These are phyloP conservation scores for Pteruthius melanotis DNA, from an alignment of 2,113 vertebrate genomes.

Conservation along the genomic window DNA sequence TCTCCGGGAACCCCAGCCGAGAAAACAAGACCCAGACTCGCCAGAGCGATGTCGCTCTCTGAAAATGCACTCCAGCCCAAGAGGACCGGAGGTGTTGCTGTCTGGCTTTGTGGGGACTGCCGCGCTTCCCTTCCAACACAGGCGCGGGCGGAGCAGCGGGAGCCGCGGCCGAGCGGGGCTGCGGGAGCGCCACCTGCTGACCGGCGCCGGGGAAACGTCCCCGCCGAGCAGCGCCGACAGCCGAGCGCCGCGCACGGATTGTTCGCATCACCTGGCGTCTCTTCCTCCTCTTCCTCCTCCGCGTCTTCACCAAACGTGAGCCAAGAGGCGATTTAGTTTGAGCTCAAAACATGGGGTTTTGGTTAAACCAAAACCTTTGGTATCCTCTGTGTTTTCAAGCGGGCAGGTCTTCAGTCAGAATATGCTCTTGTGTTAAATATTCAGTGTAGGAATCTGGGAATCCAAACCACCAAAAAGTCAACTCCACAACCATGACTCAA, in stretches of 20 bases:
- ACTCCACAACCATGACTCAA: conserved; percentile 19
- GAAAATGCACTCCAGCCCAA: background rate
- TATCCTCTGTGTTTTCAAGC: background rate
- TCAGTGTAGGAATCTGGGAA: background rate
- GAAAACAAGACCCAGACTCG: background rate
- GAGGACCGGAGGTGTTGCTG: background rate
- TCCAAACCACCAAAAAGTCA: background rate
- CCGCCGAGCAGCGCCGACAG: rapidly evolving
- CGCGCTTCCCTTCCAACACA: background rate
- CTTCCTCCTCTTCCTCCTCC: no score
- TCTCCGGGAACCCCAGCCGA: background rate
- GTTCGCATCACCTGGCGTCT: rapidly evolving
- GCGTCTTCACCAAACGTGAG: background rate
- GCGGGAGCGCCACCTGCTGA: conserved; percentile 30
- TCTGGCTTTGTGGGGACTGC: background rate
- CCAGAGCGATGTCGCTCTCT: background rate
- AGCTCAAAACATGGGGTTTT: background rate
- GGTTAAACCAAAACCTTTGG: no score
- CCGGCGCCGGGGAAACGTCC: background rate
- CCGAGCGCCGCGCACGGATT: rapidly evolving
- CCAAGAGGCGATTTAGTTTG: background rate
- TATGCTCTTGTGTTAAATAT: background rate
- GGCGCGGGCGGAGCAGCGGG: background rate
- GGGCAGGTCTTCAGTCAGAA: background rate
- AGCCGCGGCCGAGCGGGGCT: background rate